A percentile compares a stretch with the other conserved stretches of the same genome.
Evolutionary conservation across 2,888 invertebrate genomes (phyloP).

Genomic region (Tiliacea aurago): DNA sequence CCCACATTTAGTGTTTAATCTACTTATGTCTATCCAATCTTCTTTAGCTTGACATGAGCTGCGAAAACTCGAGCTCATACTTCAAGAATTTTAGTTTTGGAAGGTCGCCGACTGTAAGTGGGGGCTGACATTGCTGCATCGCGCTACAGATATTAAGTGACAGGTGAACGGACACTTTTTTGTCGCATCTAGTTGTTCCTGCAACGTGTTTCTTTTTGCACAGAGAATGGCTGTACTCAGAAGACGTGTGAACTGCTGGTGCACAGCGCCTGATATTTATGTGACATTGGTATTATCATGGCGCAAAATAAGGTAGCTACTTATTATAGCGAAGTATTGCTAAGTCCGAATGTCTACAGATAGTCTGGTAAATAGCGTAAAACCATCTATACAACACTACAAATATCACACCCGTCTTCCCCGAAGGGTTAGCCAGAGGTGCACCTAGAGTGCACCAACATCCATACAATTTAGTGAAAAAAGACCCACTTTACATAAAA

Average conservation of each 20-base stretch:
- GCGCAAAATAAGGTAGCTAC: not conserved
- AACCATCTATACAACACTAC: not conserved
- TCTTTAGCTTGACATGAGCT: conserved; percentile 14
- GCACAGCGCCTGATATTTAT: not conserved
- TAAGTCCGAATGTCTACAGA: not conserved
- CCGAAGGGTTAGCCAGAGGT: not conserved
- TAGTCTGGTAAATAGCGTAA: not conserved
- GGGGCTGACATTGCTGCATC: conserved; percentile 32
- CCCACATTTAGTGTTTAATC: conserved; percentile 64
- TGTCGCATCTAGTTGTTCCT: not conserved
- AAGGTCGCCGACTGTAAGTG: conserved; percentile 35
- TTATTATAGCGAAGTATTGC: not conserved
- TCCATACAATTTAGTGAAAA: not conserved
- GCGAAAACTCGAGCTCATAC: not conserved
- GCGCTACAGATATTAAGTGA: not conserved
- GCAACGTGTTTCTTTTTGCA: not conserved
- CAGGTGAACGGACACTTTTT: conserved; percentile 2
- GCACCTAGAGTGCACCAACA: too few species aligned
- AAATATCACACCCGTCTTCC: not conserved
- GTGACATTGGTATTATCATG: not conserved
- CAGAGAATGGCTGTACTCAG: not conserved
- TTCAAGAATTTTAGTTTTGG: conserved; percentile 2
- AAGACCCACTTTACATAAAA: not conserved
- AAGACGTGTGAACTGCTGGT: not conserved
- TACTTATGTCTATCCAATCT: conserved; percentile 40